Evolutionary conservation across 2,113 vertebrate genomes (phyloP).

Genomic region (Muscicapa adusta): DNA sequence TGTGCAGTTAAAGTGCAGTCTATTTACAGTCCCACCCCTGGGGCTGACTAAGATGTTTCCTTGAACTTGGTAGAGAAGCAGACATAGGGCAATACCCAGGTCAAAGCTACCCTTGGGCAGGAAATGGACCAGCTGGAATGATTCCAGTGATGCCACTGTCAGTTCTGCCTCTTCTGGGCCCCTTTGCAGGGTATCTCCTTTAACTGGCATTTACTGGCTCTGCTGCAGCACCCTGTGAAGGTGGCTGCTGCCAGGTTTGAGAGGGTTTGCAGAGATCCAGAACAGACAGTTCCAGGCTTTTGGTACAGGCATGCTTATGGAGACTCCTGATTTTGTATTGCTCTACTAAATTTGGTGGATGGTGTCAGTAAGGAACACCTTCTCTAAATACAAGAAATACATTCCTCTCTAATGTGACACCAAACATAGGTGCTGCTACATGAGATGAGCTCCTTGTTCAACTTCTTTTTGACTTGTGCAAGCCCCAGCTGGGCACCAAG

Average conservation of each 20-base stretch:
- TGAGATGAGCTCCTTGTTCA: background rate
- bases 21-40: background rate
- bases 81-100: background rate
- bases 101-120: background rate
- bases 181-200: background rate
- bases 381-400: background rate
- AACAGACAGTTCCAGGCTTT: background rate
- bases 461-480: background rate
- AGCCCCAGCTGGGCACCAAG: background rate
- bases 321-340: background rate
- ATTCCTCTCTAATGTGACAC: background rate
- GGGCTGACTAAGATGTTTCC: background rate
- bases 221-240: accelerated
- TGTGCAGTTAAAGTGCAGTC: background rate
- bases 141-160: background rate
- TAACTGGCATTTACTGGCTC: background rate
- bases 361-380: background rate
- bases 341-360: background rate
- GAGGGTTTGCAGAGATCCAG: background rate
- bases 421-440: background rate
- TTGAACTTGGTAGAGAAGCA: background rate
- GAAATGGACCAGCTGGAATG: background rate
- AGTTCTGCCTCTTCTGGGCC: background rate
- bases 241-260: background rate
- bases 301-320: accelerated